Conservation (phyloP, 2,113 vertebrate genomes). For the Lepus timidus region DNA sequence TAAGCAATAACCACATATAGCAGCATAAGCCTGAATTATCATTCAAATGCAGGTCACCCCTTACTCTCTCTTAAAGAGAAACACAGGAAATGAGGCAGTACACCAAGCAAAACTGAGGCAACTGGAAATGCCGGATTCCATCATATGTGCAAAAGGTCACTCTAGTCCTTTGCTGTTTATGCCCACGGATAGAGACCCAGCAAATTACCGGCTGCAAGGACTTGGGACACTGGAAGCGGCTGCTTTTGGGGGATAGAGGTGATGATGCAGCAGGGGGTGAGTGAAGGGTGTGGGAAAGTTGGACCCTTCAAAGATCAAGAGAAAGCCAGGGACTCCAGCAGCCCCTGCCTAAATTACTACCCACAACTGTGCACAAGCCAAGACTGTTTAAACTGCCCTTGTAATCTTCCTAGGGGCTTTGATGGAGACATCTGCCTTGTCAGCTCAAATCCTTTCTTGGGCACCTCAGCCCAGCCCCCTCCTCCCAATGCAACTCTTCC, state of each 20-base stretch:
- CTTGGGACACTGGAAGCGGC: slow-evolving; percentile 59
- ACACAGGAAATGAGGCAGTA: background rate
- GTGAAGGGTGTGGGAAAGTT: slow-evolving; percentile 81
- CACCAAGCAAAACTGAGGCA: slow-evolving; percentile 40
- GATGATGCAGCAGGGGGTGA: slow-evolving; percentile 64
- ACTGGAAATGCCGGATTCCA: slow-evolving; percentile 50
- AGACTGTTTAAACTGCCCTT: slow-evolving; percentile 68
- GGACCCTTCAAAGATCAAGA: slow-evolving; percentile 30
- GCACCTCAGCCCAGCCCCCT: slow-evolving; percentile 73
- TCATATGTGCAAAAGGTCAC: slow-evolving; percentile 65
- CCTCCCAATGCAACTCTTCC: background rate
- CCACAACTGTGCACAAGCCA: slow-evolving; percentile 30
- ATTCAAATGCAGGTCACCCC: background rate
- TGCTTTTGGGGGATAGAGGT: slow-evolving; percentile 62
- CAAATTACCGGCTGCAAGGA: slow-evolving; percentile 59
- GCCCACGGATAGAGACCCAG: slow-evolving; percentile 41
- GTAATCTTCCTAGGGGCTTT: slow-evolving; percentile 27
- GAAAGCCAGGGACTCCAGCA: slow-evolving; percentile 54
- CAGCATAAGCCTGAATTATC: slow-evolving; percentile 20
- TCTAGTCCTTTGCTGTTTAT: slow-evolving; percentile 69
- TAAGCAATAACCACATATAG: background rate
- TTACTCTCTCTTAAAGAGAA: slow-evolving; percentile 7
- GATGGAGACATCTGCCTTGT: slow-evolving; percentile 68
- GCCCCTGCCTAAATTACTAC: slow-evolving; percentile 38
- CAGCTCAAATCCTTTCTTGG: background rate